Conservation (phyloP, 2,888 invertebrate species). For the Parasteatoda lunata region DNA sequence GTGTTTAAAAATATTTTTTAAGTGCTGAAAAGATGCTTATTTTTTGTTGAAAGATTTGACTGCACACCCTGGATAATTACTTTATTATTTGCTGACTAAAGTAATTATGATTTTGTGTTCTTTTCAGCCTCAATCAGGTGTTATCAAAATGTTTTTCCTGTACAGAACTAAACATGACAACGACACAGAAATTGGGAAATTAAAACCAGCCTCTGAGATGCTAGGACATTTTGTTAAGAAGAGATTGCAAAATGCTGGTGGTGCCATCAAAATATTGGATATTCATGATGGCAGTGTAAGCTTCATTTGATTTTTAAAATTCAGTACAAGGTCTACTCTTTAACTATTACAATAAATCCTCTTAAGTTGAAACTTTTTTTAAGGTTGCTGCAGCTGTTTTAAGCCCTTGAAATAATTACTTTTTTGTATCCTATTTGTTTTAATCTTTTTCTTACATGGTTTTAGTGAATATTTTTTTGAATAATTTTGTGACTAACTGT, state of each 20-base stretch:
- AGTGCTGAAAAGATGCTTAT: too few species aligned
- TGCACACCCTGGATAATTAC: too few species aligned
- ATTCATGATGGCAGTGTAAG: slow-evolving; percentile 52
- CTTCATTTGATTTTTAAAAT: neutral
- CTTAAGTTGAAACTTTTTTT: neutral
- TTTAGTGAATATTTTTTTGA: too few species aligned
- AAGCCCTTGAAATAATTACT: neutral
- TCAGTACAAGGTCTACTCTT: neutral
- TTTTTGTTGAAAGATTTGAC: too few species aligned
- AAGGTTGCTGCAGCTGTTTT: neutral
- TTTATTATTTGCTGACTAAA: too few species aligned
- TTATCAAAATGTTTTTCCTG: slow-evolving; percentile 54
- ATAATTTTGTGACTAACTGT: too few species aligned
- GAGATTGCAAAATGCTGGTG: slow-evolving; percentile 40
- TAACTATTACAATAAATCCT: neutral
- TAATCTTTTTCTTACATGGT: too few species aligned
- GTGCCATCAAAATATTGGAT: slow-evolving; percentile 38
- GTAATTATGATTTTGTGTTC: neutral
- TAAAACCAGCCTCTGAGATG: slow-evolving; percentile 41
- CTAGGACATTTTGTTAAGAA: slow-evolving; percentile 31
- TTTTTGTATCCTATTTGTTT: neutral
- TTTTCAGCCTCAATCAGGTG: slow-evolving; percentile 36
- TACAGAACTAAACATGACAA: slow-evolving; percentile 25
- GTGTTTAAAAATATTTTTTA: too few species aligned
- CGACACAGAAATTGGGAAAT: slow-evolving; percentile 27